Conservation (phyloP, 1,140 invertebrate species). For the Euborellia annulipes region DNA sequence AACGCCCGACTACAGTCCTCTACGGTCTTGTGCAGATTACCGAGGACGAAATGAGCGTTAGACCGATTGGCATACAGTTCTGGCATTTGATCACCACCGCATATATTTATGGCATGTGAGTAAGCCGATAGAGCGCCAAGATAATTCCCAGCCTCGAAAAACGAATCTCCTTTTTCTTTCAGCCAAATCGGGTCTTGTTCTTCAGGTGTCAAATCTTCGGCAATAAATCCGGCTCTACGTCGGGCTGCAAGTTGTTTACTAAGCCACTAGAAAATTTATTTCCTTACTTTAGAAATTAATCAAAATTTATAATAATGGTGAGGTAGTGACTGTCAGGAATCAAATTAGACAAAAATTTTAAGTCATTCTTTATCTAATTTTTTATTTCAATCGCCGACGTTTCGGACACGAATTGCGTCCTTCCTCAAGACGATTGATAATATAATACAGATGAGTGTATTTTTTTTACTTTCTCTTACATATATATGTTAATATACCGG, state of each 20-base stretch:
- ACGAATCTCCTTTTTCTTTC: slow-evolving; percentile 64
- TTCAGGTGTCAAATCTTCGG: slow-evolving; percentile 59
- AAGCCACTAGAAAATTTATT: slow-evolving; percentile 48
- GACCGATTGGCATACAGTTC: slow-evolving; percentile 60
- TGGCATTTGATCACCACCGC: slow-evolving; percentile 49
- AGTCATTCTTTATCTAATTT: too few relatives aligned
- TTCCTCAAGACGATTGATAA: too few relatives aligned
- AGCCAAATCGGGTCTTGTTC: slow-evolving; percentile 71
- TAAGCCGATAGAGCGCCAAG: slow-evolving; percentile 67
- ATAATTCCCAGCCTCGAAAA: slow-evolving; percentile 56
- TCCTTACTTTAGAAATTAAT: too few relatives aligned
- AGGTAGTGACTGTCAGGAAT: too few relatives aligned
- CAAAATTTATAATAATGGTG: too few relatives aligned
- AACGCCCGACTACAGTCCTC: slow-evolving; percentile 47
- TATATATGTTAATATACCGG: too few relatives aligned
- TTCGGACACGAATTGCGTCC: too few relatives aligned
- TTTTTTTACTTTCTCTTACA: too few relatives aligned
- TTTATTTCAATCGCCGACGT: too few relatives aligned
- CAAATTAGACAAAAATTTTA: too few relatives aligned
- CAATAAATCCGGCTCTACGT: slow-evolving; percentile 49
- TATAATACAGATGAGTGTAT: too few relatives aligned
- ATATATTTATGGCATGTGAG: slow-evolving; percentile 48
- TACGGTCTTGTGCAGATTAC: slow-evolving; percentile 53
- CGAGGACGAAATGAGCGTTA: slow-evolving; percentile 53
- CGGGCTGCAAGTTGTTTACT: slow-evolving; percentile 60